Conservation (phyloP, 2,113 vertebrate genomes). For the Tricholaema leucomelas region DNA sequence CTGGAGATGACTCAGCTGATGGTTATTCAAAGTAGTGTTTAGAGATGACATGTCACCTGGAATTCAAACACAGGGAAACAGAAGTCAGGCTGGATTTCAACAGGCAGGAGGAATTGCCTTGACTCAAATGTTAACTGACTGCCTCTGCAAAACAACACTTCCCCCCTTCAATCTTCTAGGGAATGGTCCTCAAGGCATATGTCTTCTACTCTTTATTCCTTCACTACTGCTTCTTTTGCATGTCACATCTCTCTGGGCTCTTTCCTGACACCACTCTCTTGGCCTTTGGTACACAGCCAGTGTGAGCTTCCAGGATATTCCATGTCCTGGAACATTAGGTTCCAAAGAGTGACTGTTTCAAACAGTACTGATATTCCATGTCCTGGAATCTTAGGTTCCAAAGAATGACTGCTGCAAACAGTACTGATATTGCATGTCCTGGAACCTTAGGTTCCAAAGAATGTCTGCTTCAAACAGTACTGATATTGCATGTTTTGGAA, state of each 20-base stretch:
- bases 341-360: no score
- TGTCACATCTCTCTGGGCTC: background rate
- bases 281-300: background rate
- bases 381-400: background rate
- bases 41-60: conserved; percentile 88
- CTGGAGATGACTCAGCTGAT: conserved; percentile 85
- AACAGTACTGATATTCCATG: no score
- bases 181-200: background rate
- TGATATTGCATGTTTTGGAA: no score
- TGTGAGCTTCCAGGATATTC: background rate
- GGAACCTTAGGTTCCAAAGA: background rate
- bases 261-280: background rate
- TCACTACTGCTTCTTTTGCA: background rate
- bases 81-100: conserved; percentile 5
- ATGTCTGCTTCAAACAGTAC: background rate
- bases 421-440: no score
- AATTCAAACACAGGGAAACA: conserved; percentile 66
- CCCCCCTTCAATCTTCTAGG: background rate
- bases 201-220: background rate
- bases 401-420: background rate
- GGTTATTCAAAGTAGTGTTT: conserved; percentile 85
- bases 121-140: background rate
- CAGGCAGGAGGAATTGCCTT: background rate
- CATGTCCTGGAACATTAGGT: background rate
- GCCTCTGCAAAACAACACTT: background rate